Evolutionary conservation across 2,113 vertebrate genomes (phyloP).

Genomic region (Sminthopsis crassicaudata): DNA sequence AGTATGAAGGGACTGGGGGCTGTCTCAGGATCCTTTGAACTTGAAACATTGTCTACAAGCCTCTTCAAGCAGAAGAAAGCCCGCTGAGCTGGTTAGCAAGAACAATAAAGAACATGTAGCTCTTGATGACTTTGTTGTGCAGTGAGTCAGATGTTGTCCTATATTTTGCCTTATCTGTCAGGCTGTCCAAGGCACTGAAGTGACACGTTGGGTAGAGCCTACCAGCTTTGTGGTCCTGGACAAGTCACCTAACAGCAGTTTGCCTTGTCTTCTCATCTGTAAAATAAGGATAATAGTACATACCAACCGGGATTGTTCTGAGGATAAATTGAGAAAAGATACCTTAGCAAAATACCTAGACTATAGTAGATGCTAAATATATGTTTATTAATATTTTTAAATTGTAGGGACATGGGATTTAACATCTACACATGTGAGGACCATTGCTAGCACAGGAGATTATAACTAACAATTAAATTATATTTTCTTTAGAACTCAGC

Average conservation of each 20-base stretch:
- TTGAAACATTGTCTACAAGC: too few species aligned
- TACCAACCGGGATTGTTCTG: neutral
- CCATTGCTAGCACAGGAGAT: neutral
- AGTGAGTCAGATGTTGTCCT: neutral
- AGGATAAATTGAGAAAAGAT: neutral
- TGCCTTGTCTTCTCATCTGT: neutral
- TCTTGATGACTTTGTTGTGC: neutral
- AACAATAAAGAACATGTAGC: neutral
- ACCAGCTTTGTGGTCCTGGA: too few species aligned
- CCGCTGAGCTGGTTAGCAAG: neutral
- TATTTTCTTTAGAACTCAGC: constrained; percentile 85
- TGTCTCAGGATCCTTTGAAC: neutral
- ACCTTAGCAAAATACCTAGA: neutral
- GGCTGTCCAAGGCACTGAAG: neutral
- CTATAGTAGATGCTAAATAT: neutral
- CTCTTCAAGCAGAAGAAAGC: neutral
- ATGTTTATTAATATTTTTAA: neutral
- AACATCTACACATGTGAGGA: neutral
- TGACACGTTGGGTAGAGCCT: neutral
- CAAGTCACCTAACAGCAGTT: neutral
- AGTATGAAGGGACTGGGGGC: neutral
- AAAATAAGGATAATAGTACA: neutral
- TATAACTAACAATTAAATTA: neutral
- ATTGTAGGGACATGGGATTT: neutral
- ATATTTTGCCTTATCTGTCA: neutral